Percentiles rank a stretch among this genome's conserved stretches.
phyloP scores from a whole-genome alignment of 2,797 vertebrate species.

The Xenentodon cancila region DNA sequence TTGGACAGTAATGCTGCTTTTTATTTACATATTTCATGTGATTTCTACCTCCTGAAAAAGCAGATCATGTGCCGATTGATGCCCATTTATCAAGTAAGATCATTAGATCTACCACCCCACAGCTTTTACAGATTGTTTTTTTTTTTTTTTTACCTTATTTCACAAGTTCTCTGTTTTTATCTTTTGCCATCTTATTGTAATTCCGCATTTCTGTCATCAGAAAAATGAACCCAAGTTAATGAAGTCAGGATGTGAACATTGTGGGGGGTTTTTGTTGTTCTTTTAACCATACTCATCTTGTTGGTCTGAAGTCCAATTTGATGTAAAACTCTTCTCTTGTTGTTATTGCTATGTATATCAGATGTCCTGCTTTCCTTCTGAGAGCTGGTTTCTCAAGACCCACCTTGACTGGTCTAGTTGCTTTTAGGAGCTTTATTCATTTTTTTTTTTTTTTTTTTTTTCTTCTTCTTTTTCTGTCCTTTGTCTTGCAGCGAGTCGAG shows the following conservation, averaged over 20 bases:
- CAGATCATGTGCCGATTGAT: background rate
- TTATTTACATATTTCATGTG: background rate
- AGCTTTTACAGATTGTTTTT: background rate
- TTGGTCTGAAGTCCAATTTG: no score
- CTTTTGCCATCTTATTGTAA: no score
- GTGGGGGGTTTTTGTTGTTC: no score
- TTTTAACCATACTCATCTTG: no score
- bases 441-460: background rate
- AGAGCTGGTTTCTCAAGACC: background rate
- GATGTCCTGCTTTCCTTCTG: no score
- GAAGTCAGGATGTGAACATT: no score
- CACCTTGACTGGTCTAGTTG: background rate
- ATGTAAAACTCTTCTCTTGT: no score
- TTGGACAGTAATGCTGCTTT: background rate
- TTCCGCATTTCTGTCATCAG: no score
- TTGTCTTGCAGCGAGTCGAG: conserved; percentile 85
- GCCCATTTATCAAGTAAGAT: background rate
- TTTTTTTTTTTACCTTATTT: background rate
- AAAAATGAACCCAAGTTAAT: no score
- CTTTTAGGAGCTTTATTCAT: no score
- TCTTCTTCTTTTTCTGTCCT: conserved; percentile 9
- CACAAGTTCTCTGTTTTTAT: background rate
- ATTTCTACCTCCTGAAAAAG: background rate
- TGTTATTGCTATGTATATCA: no score
- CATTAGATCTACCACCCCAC: background rate